Evolutionary conservation across 2,888 invertebrate species (phyloP), one percentile per base, ranked within the genome.

Genomic region (Drosophila recens): DNA sequence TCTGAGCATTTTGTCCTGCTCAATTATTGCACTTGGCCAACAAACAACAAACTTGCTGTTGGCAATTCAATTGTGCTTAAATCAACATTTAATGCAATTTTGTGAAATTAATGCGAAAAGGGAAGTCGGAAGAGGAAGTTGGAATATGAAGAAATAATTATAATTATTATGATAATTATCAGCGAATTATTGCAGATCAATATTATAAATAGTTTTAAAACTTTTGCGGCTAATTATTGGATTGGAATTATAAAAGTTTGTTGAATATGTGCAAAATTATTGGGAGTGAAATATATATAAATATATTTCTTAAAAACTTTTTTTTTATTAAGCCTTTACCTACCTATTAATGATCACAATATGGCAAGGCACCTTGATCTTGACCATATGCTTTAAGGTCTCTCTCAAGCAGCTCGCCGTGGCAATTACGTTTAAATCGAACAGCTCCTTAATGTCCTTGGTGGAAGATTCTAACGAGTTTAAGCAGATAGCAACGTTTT

Each of bases 331-430:
- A n/a, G n/a, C 6, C 27, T 27, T 27, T 38, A 43, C 42, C 33
- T 56, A 94, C 95, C 95, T 95, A 90, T 94, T 95, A 61, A 95
- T 93, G 58, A 95, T 93, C 57, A 95, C 93, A 70, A 95, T 94
- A 74, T 95, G 95, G 0, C 95, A 95, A 46, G 93, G 93, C 1
- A 92, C 91, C 1, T 92, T 91, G 40, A 93, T 91, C 34, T 93
- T 92, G 36, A 92, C 92, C 94, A 95, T 94, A 0, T 93, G 91
- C 63, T 93, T 93, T 0, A 94, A 83, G 0, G 94, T 93, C 88
- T 95, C 95, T 45, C 94, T 93, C 3, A 94, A 92, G 72, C 94
- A 94, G 15, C 95, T 92, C 34, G 94, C 93, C 1, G 94, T 90
- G 0, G 93, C 95, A 36, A 95, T 87, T 0, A 95, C 94, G 90